Percentiles rank a stretch among this genome's conserved stretches.
phyloP scores from a whole-genome alignment of 2,113 vertebrate genomes.

The Microcebus murinus region DNA sequence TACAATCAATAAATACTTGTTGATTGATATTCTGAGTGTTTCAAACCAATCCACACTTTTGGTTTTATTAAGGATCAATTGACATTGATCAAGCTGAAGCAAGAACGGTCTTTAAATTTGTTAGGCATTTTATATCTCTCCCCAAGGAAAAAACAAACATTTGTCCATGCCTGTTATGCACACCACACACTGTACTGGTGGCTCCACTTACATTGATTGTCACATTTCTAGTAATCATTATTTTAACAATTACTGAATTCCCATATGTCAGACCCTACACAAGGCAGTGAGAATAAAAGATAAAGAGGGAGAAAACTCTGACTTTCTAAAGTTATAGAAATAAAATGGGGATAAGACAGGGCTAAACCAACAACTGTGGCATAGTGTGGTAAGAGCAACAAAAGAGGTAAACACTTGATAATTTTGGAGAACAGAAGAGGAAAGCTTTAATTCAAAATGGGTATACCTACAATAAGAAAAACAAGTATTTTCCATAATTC shows the following conservation, averaged over 20 bases:
- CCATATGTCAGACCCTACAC: background rate
- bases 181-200: background rate
- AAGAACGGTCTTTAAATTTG: slow-evolving; percentile 19
- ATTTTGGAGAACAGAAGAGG: background rate
- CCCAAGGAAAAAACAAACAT: background rate
- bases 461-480: background rate
- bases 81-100: slow-evolving; percentile 35
- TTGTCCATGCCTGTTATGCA: background rate
- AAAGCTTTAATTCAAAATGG: slow-evolving; percentile 35
- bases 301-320: background rate
- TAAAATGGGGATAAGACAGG: background rate
- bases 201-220: background rate
- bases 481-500: background rate
- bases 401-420: background rate
- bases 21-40: slow-evolving; percentile 31
- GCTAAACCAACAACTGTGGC: background rate
- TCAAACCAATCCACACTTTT: slow-evolving; percentile 58
- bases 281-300: slow-evolving; percentile 30
- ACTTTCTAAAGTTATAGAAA: slow-evolving; percentile 12
- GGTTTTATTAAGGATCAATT: slow-evolving; percentile 52
- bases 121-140: slow-evolving; percentile 21
- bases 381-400: background rate
- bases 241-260: slow-evolving; percentile 17
- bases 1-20: slow-evolving; percentile 48
- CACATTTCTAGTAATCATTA: background rate